These are phyloP conservation scores for Rhabditoides inermis DNA, from an alignment of 2,888 invertebrate species.

Conservation along the genomic window DNA sequence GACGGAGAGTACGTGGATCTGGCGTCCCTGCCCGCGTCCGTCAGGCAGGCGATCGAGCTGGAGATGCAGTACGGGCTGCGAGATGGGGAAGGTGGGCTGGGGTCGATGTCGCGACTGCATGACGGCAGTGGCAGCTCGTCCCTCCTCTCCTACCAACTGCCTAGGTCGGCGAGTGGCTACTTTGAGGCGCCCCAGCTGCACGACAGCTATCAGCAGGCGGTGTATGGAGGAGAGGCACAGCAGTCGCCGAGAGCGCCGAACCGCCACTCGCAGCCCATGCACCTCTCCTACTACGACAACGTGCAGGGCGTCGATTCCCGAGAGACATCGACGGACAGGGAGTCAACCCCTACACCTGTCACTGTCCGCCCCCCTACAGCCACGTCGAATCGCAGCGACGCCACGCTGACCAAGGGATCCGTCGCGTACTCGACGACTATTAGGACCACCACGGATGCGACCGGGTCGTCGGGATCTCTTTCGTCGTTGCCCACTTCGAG, in stretches of 20 bases:
- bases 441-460: no score
- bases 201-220: slow-evolving; percentile 22
- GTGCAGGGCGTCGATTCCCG: neutral
- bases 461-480: no score
- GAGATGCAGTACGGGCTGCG: slow-evolving; percentile 12
- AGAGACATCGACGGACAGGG: neutral
- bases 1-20: slow-evolving; percentile 18
- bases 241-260: neutral
- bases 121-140: slow-evolving; percentile 17
- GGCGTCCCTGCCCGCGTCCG: slow-evolving; percentile 17
- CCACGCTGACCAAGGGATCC: no score
- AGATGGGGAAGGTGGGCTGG: slow-evolving; percentile 9
- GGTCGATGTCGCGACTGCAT: slow-evolving; percentile 35
- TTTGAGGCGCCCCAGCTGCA: slow-evolving; percentile 31
- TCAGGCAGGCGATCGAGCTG: slow-evolving; percentile 18
- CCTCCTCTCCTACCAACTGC: slow-evolving; percentile 14
- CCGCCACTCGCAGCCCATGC: neutral
- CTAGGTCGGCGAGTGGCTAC: slow-evolving; percentile 36
- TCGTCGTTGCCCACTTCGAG: no score
- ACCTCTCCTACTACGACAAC: slow-evolving; percentile 7
- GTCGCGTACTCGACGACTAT: no score
- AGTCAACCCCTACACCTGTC: neutral
- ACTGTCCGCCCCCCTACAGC: neutral
- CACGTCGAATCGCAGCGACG: neutral
- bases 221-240: slow-evolving; percentile 8